Percentiles rank a stretch among this genome's conserved stretches.
phyloP scores from a whole-genome alignment of 2,888 invertebrate species.

The Hydrotaea diabolus region DNA sequence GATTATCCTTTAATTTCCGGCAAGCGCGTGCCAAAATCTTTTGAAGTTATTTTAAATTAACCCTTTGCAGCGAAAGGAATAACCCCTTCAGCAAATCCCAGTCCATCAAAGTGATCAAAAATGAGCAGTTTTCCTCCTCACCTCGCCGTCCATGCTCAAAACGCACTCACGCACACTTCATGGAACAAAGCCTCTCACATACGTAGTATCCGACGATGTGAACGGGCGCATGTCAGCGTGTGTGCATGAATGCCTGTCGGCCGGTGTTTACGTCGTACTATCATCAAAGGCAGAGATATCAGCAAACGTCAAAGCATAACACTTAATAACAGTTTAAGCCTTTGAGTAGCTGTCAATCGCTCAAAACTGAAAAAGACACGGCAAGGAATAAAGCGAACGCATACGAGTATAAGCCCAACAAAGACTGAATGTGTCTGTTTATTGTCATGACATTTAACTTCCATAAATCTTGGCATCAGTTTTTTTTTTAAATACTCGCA shows the following conservation, averaged over 20 bases:
- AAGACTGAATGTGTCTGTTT: slow-evolving; percentile 64
- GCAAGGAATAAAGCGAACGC: slow-evolving; percentile 7
- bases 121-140: not conserved
- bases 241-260: not conserved
- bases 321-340: slow-evolving; percentile 75
- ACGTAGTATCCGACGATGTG: not conserved
- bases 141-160: not conserved
- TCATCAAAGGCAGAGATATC: slow-evolving; percentile 70
- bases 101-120: not conserved
- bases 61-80: slow-evolving; percentile 12
- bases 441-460: slow-evolving; percentile 68
- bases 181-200: not conserved
- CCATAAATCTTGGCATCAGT: slow-evolving; percentile 67
- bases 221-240: slow-evolving; percentile 5
- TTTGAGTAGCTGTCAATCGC: slow-evolving; percentile 77
- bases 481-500: slow-evolving; percentile 14
- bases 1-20: slow-evolving; percentile 48
- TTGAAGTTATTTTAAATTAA: slow-evolving; percentile 31
- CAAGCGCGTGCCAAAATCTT: slow-evolving; percentile 2
- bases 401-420: slow-evolving; percentile 38
- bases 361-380: slow-evolving; percentile 60
- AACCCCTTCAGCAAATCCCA: not conserved
- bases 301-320: slow-evolving; percentile 66
- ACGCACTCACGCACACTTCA: slow-evolving; percentile 1
- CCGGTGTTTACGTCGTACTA: slow-evolving; percentile 18